These are phyloP conservation scores for Ptychobarbus kaznakovi DNA, from an alignment of 2,797 vertebrate species.

Conservation along the genomic window DNA sequence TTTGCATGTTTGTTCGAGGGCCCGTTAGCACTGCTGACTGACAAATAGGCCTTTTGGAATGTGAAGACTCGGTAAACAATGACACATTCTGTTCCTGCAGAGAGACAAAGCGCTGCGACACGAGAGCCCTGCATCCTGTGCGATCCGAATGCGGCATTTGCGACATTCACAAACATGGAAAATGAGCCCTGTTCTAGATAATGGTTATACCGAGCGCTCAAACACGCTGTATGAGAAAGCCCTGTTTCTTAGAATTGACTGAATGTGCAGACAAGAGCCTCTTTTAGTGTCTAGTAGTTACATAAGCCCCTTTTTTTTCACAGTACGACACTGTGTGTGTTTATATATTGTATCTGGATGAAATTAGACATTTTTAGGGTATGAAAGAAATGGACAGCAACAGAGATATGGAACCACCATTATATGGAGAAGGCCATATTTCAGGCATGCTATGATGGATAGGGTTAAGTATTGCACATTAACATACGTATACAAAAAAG, in stretches of 20 bases:
- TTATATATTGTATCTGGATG: conserved; percentile 10
- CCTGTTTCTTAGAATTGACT: conserved; percentile 30
- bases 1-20: conserved; percentile 13
- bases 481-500: conserved; percentile 43
- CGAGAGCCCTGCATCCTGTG: conserved; percentile 24
- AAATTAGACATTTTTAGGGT: background rate
- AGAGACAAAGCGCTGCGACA: conserved; percentile 51
- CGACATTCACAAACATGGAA: conserved; percentile 40
- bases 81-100: conserved; percentile 44
- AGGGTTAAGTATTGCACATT: conserved; percentile 49
- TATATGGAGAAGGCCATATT: conserved; percentile 18
- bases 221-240: conserved; percentile 36
- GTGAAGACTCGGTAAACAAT: conserved; percentile 48
- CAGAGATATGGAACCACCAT: conserved; percentile 9
- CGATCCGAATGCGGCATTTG: conserved; percentile 6
- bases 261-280: conserved; percentile 36
- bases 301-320: conserved; percentile 30
- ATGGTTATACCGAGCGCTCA: background rate
- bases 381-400: conserved; percentile 8
- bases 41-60: conserved; percentile 43
- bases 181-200: conserved; percentile 34
- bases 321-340: background rate
- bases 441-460: conserved; percentile 33
- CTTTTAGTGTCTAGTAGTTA: conserved; percentile 32
- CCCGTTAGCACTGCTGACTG: conserved; percentile 31